These are phyloP conservation scores for Rhincodon typus DNA, from an alignment of 2,797 vertebrate genomes.

Conservation along the genomic window DNA sequence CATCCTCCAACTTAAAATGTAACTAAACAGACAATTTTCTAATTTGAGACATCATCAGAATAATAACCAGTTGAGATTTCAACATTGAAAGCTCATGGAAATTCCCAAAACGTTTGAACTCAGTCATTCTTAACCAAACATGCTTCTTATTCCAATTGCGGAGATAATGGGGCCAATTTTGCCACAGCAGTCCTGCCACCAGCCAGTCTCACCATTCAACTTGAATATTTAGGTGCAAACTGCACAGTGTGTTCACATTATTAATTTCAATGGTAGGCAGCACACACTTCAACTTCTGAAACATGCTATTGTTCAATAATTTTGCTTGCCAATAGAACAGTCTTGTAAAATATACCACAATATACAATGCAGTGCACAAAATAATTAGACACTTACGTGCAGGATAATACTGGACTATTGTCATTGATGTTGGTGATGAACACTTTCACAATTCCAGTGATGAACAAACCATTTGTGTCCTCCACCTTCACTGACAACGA, in stretches of 20 bases:
- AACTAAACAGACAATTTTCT: background rate
- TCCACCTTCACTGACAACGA: constrained; percentile 45
- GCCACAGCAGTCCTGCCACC: background rate
- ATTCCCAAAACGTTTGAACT: background rate
- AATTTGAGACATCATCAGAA: background rate
- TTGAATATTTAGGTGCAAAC: background rate
- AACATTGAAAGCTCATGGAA: background rate
- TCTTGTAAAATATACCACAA: background rate
- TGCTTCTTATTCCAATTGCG: background rate
- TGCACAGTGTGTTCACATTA: background rate
- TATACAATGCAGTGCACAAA: background rate
- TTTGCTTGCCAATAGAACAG: background rate
- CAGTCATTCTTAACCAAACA: background rate
- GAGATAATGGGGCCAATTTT: background rate
- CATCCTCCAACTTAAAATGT: background rate
- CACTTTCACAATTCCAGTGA: constrained; percentile 45
- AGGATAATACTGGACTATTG: constrained; percentile 44
- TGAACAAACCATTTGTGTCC: constrained; percentile 44
- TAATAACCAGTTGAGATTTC: background rate
- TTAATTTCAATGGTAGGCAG: background rate
- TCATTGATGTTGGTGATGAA: constrained; percentile 47
- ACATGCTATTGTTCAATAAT: background rate
- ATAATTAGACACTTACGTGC: constrained; percentile 44
- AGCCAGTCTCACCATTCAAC: background rate
- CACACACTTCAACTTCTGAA: background rate